Conservation (phyloP, 64 coral and sea anemone species). For the Montipora foliosa region DNA sequence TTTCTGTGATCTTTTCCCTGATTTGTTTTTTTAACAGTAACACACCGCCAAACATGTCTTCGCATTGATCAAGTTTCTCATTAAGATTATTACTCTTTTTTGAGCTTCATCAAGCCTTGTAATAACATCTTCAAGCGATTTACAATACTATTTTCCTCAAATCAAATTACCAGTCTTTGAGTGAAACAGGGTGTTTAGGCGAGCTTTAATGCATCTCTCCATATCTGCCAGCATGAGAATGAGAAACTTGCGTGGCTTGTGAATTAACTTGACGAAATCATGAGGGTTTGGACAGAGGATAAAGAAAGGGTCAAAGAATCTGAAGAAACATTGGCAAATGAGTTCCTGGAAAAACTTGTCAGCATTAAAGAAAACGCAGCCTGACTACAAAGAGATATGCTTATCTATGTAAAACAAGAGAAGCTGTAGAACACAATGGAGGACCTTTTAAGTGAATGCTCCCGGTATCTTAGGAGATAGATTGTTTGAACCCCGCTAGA, state of each 20-base stretch:
- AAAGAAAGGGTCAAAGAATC: too few species aligned
- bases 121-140: slow-evolving; percentile 40
- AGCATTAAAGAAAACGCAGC: slow-evolving; percentile 45
- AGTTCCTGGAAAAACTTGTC: slow-evolving; percentile 34
- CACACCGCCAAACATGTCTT: slow-evolving; percentile 57
- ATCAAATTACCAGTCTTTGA: not conserved
- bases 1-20: too few species aligned
- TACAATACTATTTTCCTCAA: slow-evolving; percentile 23
- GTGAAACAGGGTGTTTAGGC: slow-evolving; percentile 32
- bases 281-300: too few species aligned
- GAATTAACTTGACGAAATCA: too few species aligned
- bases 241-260: too few species aligned
- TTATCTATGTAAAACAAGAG: slow-evolving; percentile 34
- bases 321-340: not conserved
- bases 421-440: not conserved
- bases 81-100: slow-evolving; percentile 19
- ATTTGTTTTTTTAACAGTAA: slow-evolving; percentile 23
- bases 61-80: slow-evolving; percentile 64
- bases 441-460: not conserved
- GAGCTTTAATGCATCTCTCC: slow-evolving; percentile 51
- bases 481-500: slow-evolving; percentile 26
- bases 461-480: slow-evolving; percentile 14
- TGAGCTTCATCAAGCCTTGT: too few species aligned
- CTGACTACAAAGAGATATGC: slow-evolving; percentile 45
- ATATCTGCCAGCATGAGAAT: slow-evolving; percentile 26